Base-by-base conservation (phyloP, 2,797 vertebrate genomes). In the Oreonectes daqikongensis region DNA sequence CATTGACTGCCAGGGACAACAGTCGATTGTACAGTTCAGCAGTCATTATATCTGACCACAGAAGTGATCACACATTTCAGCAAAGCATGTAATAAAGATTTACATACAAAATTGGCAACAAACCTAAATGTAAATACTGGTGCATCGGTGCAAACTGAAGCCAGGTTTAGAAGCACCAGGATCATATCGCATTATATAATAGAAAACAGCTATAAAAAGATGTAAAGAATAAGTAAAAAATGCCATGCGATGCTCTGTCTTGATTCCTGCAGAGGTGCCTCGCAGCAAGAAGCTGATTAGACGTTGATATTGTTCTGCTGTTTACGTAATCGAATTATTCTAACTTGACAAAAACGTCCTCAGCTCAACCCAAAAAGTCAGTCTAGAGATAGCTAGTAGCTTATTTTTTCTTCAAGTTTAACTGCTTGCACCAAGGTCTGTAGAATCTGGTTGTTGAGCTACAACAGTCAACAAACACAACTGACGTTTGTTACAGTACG, bases 281-380 rank as follows among this genome's bases (percentile, higher is more conserved):
- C 55, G 42, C 57, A 35, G 55, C 28, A 15, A 28, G 44, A 9
- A 50, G 30, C 42, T 72, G 55, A 72, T 72, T 46, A 71, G 26
- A 15, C 17, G 55, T 48, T 60, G 69, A 60, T 46, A 61, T 35
- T 50, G 60, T 38, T 24, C 28, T 0, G 9, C 20, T 50, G 70
- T 38, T 59, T 61, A 63, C 11, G 15, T 63, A 44, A 22, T 69
- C 20, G 57, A 70, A 70, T 70, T 42, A 70, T 48, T 42, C 1
- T 3, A 46, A 46, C 32, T 55, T 8, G 8, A 70, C 50, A 26
- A n/a, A 17, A 70, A 17, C 14, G 53, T 57, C 32, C 20, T 55
- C 20, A 55, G 14, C 30, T 38, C 20, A 18, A 53, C 30, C 50
- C 7, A 24, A 38, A 38, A 38, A 38, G 3, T 11, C 66, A 35